Percentiles rank a stretch among this genome's conserved stretches.
These are phyloP conservation scores for Onthophagus taurus DNA, from an alignment of 1,140 invertebrate genomes.

Conservation along the genomic window DNA sequence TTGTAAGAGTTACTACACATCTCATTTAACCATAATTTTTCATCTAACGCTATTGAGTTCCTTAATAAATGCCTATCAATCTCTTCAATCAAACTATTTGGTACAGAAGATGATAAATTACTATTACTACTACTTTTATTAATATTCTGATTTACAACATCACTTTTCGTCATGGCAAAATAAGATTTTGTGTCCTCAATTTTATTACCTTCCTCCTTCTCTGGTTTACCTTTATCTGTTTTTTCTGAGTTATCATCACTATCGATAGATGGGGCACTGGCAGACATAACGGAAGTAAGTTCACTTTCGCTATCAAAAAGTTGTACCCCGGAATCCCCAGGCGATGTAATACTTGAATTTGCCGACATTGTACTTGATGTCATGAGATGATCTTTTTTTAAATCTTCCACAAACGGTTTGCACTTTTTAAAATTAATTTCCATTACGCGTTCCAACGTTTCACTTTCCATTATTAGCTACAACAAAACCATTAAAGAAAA, in stretches of 20 bases:
- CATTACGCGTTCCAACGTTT: not conserved
- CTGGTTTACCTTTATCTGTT: constrained; percentile 11
- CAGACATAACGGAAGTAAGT: constrained; percentile 42
- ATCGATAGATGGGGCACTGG: constrained; percentile 24
- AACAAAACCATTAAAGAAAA: not conserved
- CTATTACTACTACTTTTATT: constrained; percentile 9
- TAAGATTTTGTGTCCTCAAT: constrained; percentile 9
- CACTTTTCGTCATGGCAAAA: constrained; percentile 38
- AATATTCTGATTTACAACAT: constrained; percentile 52
- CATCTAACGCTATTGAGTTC: constrained; percentile 3
- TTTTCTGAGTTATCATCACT: constrained; percentile 9
- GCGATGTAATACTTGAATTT: constrained; percentile 34
- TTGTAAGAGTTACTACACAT: not conserved
- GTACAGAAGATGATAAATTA: constrained; percentile 19
- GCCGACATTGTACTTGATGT: constrained; percentile 31
- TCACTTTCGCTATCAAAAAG: constrained; percentile 45
- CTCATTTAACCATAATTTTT: constrained; percentile 6
- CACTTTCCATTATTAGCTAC: constrained; percentile 8
- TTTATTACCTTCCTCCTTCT: constrained; percentile 3
- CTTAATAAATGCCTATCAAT: constrained; percentile 1
- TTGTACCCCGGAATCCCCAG: constrained; percentile 44
- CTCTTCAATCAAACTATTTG: constrained; percentile 17
- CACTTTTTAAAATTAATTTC: constrained; percentile 7
- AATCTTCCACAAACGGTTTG: constrained; percentile 6
- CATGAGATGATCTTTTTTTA: constrained; percentile 19